Evolutionary conservation across 2,888 invertebrate species (phyloP).

Genomic region (Drosophila borealis): DNA sequence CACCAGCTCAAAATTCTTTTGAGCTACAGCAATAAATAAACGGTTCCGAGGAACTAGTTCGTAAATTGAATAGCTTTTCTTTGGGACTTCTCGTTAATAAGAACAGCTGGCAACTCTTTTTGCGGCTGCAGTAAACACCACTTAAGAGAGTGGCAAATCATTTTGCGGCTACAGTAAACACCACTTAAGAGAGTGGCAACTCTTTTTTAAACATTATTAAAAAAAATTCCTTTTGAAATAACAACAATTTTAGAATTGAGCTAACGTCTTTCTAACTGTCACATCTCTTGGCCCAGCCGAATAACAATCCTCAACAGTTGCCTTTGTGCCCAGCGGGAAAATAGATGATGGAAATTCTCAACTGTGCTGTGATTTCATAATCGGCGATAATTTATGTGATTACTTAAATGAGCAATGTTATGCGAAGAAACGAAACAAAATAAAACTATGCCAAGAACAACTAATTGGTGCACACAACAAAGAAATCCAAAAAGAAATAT

Average conservation of each 20-base stretch:
- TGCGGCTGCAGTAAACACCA: too few relatives aligned
- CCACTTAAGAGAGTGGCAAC: too few relatives aligned
- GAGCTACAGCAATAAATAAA: background rate
- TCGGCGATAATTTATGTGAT: conserved; percentile 71
- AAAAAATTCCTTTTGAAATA: too few relatives aligned
- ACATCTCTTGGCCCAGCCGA: conserved; percentile 4
- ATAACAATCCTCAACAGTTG: conserved; percentile 26
- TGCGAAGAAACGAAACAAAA: conserved; percentile 34
- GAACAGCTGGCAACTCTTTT: background rate
- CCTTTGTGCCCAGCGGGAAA: conserved; percentile 11
- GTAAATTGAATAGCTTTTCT: too few relatives aligned
- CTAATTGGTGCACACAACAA: conserved; percentile 62
- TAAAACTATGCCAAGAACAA: conserved; percentile 75
- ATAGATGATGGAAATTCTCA: conserved; percentile 34
- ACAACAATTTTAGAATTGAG: too few relatives aligned
- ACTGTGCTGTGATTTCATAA: conserved; percentile 56
- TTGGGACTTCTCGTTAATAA: too few relatives aligned
- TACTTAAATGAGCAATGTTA: conserved; percentile 73
- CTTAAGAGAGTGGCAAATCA: background rate
- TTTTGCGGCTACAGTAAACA: too few relatives aligned
- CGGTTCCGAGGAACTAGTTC: background rate
- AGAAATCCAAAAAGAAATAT: conserved; percentile 20
- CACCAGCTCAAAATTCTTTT: background rate
- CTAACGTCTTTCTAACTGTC: conserved; percentile 16
- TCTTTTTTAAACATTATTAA: too few relatives aligned